These are phyloP conservation scores for Empidonax traillii DNA, from an alignment of 2,113 vertebrate genomes.

Conservation along the genomic window DNA sequence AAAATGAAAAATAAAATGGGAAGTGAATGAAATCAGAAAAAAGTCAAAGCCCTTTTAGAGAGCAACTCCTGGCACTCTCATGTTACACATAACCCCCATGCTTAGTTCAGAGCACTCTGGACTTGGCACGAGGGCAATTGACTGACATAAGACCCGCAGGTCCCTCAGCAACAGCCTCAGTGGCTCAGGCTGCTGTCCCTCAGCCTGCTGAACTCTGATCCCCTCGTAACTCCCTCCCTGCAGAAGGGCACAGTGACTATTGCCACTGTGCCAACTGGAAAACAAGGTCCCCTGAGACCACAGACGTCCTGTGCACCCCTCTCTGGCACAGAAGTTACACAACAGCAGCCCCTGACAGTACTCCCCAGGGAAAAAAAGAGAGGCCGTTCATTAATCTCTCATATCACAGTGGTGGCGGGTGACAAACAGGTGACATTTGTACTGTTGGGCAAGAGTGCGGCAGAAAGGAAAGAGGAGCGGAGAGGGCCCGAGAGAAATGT, in stretches of 20 bases:
- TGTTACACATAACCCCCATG: background rate
- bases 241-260: background rate
- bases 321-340: background rate
- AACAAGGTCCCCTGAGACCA: background rate
- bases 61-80: background rate
- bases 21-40: background rate
- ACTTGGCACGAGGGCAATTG: background rate
- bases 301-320: background rate
- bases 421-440: background rate
- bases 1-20: background rate
- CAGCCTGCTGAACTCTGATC: background rate
- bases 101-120: background rate
- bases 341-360: background rate
- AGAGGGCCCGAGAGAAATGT: background rate
- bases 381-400: background rate
- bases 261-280: background rate
- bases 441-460: background rate
- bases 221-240: fast-evolving
- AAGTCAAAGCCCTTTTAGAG: background rate
- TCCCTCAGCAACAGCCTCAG: background rate
- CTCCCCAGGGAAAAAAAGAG: background rate
- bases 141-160: background rate
- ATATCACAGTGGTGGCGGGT: fast-evolving
- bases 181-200: background rate
- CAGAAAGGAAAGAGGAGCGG: background rate